These are phyloP conservation scores for Talpa occidentalis DNA, from an alignment of 2,113 vertebrate genomes.

Conservation along the genomic window DNA sequence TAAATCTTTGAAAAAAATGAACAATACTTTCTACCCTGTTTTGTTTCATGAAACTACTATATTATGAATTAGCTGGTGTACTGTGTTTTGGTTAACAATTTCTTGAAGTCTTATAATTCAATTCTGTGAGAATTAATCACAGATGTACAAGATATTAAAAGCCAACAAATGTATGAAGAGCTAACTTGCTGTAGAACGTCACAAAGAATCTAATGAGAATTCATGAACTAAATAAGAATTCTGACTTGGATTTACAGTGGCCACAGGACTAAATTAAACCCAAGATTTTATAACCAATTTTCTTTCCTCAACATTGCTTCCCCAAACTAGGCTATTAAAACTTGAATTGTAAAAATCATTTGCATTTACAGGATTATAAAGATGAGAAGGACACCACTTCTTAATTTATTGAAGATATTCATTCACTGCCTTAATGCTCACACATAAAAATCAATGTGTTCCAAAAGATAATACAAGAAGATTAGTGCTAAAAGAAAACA, in stretches of 20 bases:
- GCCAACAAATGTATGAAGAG: neutral
- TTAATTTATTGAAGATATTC: conserved; percentile 12
- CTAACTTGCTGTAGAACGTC: neutral
- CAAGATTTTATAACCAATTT: conserved; percentile 28
- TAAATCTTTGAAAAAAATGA: too few species aligned
- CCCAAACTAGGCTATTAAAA: conserved; percentile 10
- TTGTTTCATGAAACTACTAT: neutral
- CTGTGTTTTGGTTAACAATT: conserved; percentile 15
- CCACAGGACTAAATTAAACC: neutral
- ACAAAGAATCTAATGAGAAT: neutral
- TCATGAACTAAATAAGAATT: neutral
- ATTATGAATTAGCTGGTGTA: neutral
- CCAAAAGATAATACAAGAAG: neutral
- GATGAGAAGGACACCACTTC: neutral
- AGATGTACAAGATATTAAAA: conserved; percentile 27
- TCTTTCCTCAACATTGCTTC: neutral
- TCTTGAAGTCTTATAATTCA: neutral
- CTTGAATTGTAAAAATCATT: neutral
- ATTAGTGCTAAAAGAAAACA: neutral
- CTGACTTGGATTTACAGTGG: neutral
- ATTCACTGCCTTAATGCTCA: neutral
- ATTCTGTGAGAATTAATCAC: neutral
- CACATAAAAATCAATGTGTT: neutral
- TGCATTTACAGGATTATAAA: conserved; percentile 27
- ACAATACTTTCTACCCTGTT: neutral